Conservation (phyloP, 2,888 invertebrate genomes). For the Heliothis peltigera region DNA sequence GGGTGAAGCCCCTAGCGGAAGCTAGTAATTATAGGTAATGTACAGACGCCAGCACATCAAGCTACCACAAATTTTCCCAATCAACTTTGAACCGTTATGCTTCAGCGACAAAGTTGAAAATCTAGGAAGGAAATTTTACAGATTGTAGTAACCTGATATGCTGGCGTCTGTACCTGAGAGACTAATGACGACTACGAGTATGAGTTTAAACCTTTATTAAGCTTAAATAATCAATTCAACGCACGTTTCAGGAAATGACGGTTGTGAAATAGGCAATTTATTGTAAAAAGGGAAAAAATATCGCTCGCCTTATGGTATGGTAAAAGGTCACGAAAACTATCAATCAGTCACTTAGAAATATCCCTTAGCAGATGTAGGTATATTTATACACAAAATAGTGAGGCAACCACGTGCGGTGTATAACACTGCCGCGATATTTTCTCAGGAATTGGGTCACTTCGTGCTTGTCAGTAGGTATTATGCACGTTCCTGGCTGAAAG, state of each 20-base stretch:
- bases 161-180: too few species aligned
- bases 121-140: too few species aligned
- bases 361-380: not conserved
- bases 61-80: too few species aligned
- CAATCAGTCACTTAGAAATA: not conserved
- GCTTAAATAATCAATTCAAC: not conserved
- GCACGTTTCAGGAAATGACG: not conserved
- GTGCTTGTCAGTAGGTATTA: slow-evolving; percentile 6
- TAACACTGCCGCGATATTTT: slow-evolving; percentile 24
- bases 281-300: not conserved
- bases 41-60: too few species aligned
- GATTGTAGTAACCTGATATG: too few species aligned
- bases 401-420: slow-evolving; percentile 17
- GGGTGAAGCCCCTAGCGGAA: too few species aligned
- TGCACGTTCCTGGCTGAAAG: not conserved
- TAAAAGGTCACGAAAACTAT: not conserved
- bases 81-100: too few species aligned
- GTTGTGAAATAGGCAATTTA: not conserved
- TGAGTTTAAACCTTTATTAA: too few species aligned
- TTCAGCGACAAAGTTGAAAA: too few species aligned
- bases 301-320: not conserved
- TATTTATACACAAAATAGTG: not conserved
- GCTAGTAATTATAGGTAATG: too few species aligned
- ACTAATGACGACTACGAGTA: too few species aligned
- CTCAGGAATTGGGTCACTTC: slow-evolving; percentile 28